Evolutionary conservation across 2,888 invertebrate genomes (phyloP), one percentile per base, ranked within the genome.

Genomic region (Diarsia mendica): DNA sequence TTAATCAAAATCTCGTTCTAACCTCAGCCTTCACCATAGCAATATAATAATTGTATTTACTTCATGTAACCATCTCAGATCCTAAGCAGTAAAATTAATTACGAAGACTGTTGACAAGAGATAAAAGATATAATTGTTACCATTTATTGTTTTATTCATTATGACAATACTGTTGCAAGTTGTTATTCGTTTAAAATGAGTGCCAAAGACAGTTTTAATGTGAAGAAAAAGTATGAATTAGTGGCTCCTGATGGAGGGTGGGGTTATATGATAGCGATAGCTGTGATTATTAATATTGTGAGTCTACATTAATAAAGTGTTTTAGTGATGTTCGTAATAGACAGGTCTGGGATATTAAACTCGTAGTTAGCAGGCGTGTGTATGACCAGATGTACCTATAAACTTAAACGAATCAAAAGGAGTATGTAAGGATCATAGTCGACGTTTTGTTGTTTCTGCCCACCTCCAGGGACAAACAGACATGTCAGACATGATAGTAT

Each of bases 191-290:
- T 68, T 60, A 79, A 86, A 72, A 93, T 92, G 93, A 88, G 83
- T 85, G 86, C 67, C 11, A 88, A 87, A 66, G 86, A 89, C 55
- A 48, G 13, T 51, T 71, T 77, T 85, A 73, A 66, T 60, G 79
- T 79, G 49, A 89, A 89, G 51, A 92, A 90, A 75, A 92, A 90
- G 72, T 91, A 91, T 83, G 85, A 89, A 77, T 70, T 90, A 1
- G 92, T 93, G 33, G 88, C 97, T 1, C 97, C 97, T 0, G 97
- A 97, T 78, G 98, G 98, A 3, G 98, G 98, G 0, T 98, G 97
- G 97, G 98, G 98, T 0, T 98, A 97, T 93, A 90, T 97, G 85
- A 97, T 98, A 72, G 97, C 97, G n/a, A 63, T 97, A 2, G 97
- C 97, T 4, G 96, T 97, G 72, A 95, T 97, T 77, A 88, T 98